Evolutionary conservation across 2,888 invertebrate species (phyloP).

Genomic region (Nomada hirtipes): DNA sequence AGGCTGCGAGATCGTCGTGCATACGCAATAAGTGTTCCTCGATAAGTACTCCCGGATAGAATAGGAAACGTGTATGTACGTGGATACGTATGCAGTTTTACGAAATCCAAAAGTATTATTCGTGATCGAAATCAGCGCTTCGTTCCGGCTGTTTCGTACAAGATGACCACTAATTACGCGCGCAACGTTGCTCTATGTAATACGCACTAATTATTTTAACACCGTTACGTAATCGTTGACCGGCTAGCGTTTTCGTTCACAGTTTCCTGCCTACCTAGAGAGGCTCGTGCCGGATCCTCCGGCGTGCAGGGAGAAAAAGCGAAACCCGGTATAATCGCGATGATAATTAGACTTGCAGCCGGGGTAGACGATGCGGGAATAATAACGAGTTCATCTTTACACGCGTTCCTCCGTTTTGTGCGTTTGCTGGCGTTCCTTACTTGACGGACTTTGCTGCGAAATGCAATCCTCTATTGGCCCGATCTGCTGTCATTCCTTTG

Average conservation of each 20-base stretch:
- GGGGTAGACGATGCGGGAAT: background rate
- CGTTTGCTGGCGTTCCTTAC: background rate
- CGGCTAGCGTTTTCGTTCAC: constrained; percentile 63
- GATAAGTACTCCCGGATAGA: background rate
- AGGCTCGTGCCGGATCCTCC: constrained; percentile 16
- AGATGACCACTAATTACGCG: constrained; percentile 64
- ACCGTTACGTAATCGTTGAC: constrained; percentile 72
- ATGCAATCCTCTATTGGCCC: background rate
- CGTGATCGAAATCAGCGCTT: constrained; percentile 37
- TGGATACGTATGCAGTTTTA: background rate
- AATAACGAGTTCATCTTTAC: background rate
- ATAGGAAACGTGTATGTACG: too few relatives aligned
- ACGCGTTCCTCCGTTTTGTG: constrained; percentile 6
- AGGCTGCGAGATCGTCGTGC: background rate
- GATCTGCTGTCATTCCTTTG: background rate
- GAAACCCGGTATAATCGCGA: constrained; percentile 31
- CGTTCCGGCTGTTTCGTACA: constrained; percentile 36
- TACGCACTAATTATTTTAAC: constrained; percentile 73
- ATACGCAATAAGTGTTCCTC: background rate
- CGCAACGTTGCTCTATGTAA: constrained; percentile 64
- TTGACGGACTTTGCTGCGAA: constrained; percentile 2
- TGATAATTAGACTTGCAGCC: constrained; percentile 13
- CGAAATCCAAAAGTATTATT: constrained; percentile 7
- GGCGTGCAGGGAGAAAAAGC: constrained; percentile 15
- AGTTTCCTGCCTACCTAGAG: constrained; percentile 41